Evolutionary conservation across 2,888 invertebrate genomes (phyloP), one percentile per base, ranked within the genome.

Genomic region (Coenonympha arcania): DNA sequence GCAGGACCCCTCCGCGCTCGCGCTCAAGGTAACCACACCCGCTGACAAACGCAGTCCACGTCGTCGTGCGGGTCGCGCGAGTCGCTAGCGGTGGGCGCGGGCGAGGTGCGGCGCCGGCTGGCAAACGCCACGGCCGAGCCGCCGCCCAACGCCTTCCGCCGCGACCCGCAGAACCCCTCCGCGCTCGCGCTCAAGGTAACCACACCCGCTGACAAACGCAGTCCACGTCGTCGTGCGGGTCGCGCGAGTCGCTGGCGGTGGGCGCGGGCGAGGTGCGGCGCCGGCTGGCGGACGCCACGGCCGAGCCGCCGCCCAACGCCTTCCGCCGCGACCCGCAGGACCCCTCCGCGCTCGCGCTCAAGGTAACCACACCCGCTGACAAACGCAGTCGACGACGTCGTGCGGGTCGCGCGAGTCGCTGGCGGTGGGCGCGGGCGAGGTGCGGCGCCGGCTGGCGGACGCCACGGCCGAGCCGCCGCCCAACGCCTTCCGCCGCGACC

Each of bases 161-260:
- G 97, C 68, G 98, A 99, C 85, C 98, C 98, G 0, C 96, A 98
- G 67, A 99, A 99, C 86, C 99, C 99, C 0, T 98, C 98, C 33
- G 99, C 99, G 1, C 95, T 97, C 1, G 97, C 98, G 3, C 88
- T 99, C 37, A 98, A 98, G 88, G 91, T 90, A 71, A n/a, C 15
- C 8, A 2, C 22, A 8, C n/a, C n/a, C n/a, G n/a, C n/a, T n/a
- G n/a, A n/a, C n/a, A n/a, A n/a, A n/a, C 71, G 28, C 59, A 73
- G 54, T 84, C 84, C 44, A 71, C 75, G 41, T 79, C 80, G 44
- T 82, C 85, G 45, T 79, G 81, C 55, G 85, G 84, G 15, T 84
- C 85, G n/a, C 76, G 89, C 16, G 89, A 89, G 69, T 89, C 90
- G 4, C 88, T 91, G 22, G 90, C 92, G 65, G 91, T 94, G 60